Base-by-base conservation (phyloP, 2,113 vertebrate genomes). In the Thryonomys swinderianus region DNA sequence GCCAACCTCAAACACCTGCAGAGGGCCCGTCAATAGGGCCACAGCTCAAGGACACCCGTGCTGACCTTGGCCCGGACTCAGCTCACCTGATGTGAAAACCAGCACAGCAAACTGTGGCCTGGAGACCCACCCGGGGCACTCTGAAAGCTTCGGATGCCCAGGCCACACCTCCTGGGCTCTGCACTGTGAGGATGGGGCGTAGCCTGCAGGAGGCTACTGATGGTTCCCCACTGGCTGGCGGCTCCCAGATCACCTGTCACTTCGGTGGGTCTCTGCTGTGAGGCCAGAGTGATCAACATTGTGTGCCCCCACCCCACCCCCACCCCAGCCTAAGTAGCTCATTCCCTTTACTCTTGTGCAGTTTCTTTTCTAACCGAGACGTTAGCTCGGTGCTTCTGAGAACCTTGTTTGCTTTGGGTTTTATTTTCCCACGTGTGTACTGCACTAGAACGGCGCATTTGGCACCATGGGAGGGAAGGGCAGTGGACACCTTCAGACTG, bases 251-350 rank as follows among this genome's bases (percentile, higher is more conserved):
- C 30, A 23, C 18, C 48, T n/a, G n/a, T n/a, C n/a, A n/a, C n/a
- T n/a, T n/a, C n/a, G n/a, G n/a, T n/a, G n/a, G n/a, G n/a, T n/a
- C n/a, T n/a, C n/a, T n/a, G n/a, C 48, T 51, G 48, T 51, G 48
- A 51, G 10, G 48, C 48, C 48, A 51, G 6, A 51, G 48, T 51
- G 6, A n/a, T n/a, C n/a, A n/a, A n/a, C n/a, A n/a, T n/a, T n/a
- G n/a, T n/a, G n/a, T n/a, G n/a, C 0, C 85, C 40, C 20, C 2
- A 0, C 30, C 48, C 85, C 32, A 0, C 0, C 85, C 40, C 20
- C 2, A 0, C 30, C 48, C 85, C 6, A 45, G 21, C 45, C 23
- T n/a, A n/a, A n/a, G n/a, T n/a, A 59, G 51, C 37, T 59, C 21
- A 9, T 25, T 30, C 55, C 66, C 66, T 37, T 32, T 51, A 21